A percentile compares a stretch with the other conserved stretches of the same genome.
Evolutionary conservation across 2,113 vertebrate genomes (phyloP).

Genomic region (Gnathonemus echidnorhynchus): DNA sequence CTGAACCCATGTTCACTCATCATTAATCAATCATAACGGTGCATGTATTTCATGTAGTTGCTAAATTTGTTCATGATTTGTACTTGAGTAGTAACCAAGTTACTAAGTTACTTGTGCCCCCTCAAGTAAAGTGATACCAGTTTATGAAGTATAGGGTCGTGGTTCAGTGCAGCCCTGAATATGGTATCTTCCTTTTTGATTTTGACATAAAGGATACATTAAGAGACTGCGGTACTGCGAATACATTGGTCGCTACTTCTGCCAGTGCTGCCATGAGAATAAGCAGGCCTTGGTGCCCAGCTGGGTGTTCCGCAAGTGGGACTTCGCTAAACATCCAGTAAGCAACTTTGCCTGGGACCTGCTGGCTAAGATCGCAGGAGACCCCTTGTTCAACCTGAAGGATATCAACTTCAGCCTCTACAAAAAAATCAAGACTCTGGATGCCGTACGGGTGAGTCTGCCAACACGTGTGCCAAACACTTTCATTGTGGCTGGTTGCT

Average conservation of each 20-base stretch:
- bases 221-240: slow-evolving; percentile 93
- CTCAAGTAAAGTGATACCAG: neutral
- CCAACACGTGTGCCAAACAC: neutral
- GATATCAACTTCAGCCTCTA: slow-evolving; percentile 87
- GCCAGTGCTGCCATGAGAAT: slow-evolving; percentile 96
- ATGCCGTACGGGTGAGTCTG: slow-evolving; percentile 74
- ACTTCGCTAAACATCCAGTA: slow-evolving; percentile 89
- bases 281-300: slow-evolving; percentile 78
- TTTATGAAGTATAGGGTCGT: neutral
- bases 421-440: slow-evolving; percentile 82
- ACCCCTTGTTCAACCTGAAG: slow-evolving; percentile 86
- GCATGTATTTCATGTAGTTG: too few species aligned
- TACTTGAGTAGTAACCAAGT: neutral
- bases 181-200: neutral
- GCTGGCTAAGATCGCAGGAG: slow-evolving; percentile 85
- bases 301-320: slow-evolving; percentile 87
- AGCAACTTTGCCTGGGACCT: slow-evolving; percentile 96
- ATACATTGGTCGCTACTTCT: slow-evolving; percentile 95
- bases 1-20: too few species aligned
- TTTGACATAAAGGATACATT: slow-evolving; percentile 75
- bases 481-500: neutral
- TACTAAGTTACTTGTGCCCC: neutral
- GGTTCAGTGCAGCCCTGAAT: neutral
- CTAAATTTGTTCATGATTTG: neutral
- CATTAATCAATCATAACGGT: too few species aligned